These are phyloP conservation scores for Siniperca scherzeri DNA, from an alignment of 2,797 vertebrate genomes.

Conservation along the genomic window DNA sequence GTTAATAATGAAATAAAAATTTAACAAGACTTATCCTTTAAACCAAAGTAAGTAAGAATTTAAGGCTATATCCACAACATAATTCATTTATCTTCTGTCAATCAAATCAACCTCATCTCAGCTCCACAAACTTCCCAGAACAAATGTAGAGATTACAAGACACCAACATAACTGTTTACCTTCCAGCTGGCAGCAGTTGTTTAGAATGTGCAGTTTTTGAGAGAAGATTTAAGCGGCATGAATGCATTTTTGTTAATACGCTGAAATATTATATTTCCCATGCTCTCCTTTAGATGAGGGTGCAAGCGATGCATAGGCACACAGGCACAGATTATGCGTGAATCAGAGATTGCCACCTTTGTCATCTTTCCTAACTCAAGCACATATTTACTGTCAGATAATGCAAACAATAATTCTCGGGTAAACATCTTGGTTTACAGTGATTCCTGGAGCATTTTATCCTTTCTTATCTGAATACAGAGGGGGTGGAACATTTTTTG, in stretches of 20 bases:
- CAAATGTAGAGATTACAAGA: conserved; percentile 20
- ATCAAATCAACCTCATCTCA: not conserved
- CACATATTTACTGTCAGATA: conserved; percentile 64
- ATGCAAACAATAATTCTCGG: conserved; percentile 66
- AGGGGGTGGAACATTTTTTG: conserved; percentile 74
- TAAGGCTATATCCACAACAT: not conserved
- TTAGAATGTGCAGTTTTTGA: conserved; percentile 39
- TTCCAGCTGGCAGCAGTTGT: conserved; percentile 40
- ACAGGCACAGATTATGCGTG: conserved; percentile 56
- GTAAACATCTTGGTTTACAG: conserved; percentile 75
- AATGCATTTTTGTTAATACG: conserved; percentile 55
- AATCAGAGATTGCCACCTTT: conserved; percentile 63
- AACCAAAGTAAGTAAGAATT: too few species aligned
- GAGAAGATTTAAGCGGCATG: conserved; percentile 38
- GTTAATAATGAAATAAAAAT: too few species aligned
- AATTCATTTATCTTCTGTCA: not conserved
- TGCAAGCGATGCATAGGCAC: conserved; percentile 10
- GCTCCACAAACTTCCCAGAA: not conserved
- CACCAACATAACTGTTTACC: conserved; percentile 18
- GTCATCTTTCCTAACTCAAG: conserved; percentile 49
- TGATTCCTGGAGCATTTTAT: conserved; percentile 70
- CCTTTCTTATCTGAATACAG: conserved; percentile 56
- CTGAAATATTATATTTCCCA: conserved; percentile 42
- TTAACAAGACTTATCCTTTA: not conserved
- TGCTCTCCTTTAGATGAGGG: conserved; percentile 39